These are phyloP conservation scores for Aricia artaxerxes DNA, from an alignment of 2,888 invertebrate genomes.

Conservation along the genomic window DNA sequence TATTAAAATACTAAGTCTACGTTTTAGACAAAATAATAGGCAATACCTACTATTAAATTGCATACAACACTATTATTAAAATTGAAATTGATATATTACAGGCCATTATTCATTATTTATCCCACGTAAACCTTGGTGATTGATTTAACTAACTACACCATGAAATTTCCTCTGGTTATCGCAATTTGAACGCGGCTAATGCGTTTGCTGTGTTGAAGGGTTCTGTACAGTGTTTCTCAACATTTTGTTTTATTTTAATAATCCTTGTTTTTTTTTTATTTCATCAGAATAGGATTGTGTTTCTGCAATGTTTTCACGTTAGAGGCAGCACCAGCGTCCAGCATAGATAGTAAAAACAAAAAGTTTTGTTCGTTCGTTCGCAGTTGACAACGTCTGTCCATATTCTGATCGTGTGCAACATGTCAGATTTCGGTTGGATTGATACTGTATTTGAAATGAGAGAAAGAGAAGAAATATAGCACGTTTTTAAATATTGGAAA, in stretches of 20 bases:
- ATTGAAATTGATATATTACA: slow-evolving; percentile 47
- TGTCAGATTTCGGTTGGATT: no score
- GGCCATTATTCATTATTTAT: slow-evolving; percentile 48
- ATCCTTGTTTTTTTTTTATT: background rate
- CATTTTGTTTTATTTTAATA: background rate
- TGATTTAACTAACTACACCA: slow-evolving; percentile 44
- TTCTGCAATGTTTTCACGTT: no score
- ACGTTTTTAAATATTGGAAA: no score
- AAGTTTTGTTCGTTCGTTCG: no score
- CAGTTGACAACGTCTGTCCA: no score
- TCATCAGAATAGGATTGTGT: no score
- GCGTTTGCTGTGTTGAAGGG: slow-evolving; percentile 28
- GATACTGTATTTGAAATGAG: no score
- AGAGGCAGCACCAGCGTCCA: no score
- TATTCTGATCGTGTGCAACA: no score
- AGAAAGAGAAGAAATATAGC: no score
- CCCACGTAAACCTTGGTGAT: slow-evolving; percentile 48
- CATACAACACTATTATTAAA: slow-evolving; percentile 38
- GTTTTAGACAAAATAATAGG: background rate
- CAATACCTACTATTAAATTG: background rate
- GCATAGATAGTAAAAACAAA: no score
- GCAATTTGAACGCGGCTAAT: slow-evolving; percentile 38
- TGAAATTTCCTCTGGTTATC: slow-evolving; percentile 49
- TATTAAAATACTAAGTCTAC: background rate
- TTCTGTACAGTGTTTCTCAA: slow-evolving; percentile 12